Base-by-base conservation (phyloP, 2,888 invertebrate genomes). In the Platypus cylindrus region DNA sequence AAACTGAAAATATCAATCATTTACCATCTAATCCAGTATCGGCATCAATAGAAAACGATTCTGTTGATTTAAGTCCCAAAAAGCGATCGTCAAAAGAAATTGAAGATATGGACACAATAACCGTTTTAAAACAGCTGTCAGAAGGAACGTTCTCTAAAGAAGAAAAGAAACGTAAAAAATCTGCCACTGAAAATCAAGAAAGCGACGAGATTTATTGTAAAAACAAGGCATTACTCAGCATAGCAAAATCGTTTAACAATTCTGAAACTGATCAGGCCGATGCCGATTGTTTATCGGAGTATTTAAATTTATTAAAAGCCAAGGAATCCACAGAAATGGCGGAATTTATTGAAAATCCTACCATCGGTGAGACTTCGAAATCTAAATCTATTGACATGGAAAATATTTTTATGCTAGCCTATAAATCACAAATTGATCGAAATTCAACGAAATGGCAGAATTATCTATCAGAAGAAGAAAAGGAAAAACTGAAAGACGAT, bases 141-240 rank as follows among this genome's bases (percentile, higher is more conserved):
- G 23, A 36, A 8, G 15, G 20, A 13, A 25, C 32, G 25, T 8
- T 17, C 18, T 48, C 56, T 60, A 46, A 67, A 67, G 55, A 59
- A 30, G 15, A 18, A 16, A 26, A 9, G 16, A 17, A 34, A n/a
- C 20, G 34, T 20, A 34, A 34, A 29, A 28, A 29, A 23, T 23
- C 23, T n/a, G 5, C 16, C n/a, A n/a, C 16, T 25, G 25, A 12
- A 12, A 16, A 5, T 5, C n/a, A 27, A 1, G 34, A 29, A 29
- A 28, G 27, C 12, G 36, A 48, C 13, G 29, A 41, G 13, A 33
- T 45, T 17, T 48, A 45, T 30, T 23, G 28, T 23, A 59, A 52
- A 50, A 60, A 60, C 39, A 46, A 51, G 37, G 55, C 56, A 11
- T 36, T 59, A n/a, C 45, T 56, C 16, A 49, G 47, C 34, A 45